phyloP scores from a whole-genome alignment of 2,888 invertebrate species.

The Dasysyrphus tricinctus region DNA sequence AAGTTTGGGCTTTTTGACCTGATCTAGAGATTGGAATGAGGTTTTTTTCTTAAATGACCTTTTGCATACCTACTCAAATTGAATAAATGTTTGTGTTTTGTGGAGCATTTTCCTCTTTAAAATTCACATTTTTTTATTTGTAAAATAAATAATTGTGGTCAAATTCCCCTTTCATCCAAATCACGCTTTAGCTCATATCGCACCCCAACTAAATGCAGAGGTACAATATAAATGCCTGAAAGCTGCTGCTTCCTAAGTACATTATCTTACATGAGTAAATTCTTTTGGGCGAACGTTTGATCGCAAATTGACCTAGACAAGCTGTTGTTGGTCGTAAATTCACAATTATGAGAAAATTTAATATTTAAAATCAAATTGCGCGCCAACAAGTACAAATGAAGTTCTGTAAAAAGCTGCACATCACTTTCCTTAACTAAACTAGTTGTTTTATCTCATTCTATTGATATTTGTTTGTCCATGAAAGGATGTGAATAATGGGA shows the following conservation, averaged over 20 bases:
- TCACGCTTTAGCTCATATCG: constrained; percentile 14
- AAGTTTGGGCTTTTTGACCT: too few relatives aligned
- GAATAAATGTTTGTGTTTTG: too few relatives aligned
- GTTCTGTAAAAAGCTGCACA: not conserved
- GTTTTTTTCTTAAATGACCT: too few relatives aligned
- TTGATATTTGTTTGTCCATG: not conserved
- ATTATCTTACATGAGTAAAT: constrained; percentile 70
- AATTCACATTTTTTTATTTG: too few relatives aligned
- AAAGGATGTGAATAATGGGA: constrained; percentile 67
- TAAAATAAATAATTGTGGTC: too few relatives aligned
- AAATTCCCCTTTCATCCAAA: not conserved
- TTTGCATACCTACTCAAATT: too few relatives aligned
- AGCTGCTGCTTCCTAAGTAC: constrained; percentile 56
- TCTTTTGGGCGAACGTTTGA: constrained; percentile 55
- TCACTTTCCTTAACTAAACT: not conserved
- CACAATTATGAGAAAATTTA: constrained; percentile 56
- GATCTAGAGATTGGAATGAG: too few relatives aligned
- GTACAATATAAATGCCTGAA: constrained; percentile 4
- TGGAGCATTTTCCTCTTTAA: too few relatives aligned
- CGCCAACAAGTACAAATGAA: not conserved
- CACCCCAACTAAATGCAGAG: not conserved
- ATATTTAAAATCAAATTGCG: constrained; percentile 67
- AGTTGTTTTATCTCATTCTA: not conserved
- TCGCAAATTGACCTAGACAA: constrained; percentile 69
- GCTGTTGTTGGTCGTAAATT: constrained; percentile 67